Base-by-base conservation (phyloP, 1,140 invertebrate genomes). In the Trissolcus basalis region DNA sequence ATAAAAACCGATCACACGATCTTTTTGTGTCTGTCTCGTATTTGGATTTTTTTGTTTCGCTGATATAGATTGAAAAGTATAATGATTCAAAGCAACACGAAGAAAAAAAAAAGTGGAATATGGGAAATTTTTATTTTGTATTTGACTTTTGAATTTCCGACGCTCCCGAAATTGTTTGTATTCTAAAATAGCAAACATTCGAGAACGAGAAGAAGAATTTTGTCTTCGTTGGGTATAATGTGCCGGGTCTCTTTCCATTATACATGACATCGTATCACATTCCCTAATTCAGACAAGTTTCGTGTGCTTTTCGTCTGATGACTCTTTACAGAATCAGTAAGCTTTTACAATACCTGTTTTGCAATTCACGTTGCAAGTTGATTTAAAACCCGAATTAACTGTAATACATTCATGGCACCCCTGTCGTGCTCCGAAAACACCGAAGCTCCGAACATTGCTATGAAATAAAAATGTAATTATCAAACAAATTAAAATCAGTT, bases 391-490 rank as follows among this genome's bases (percentile, higher is more conserved):
- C 19, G 61, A 67, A 67, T 67, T 71, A 63, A 71, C 45, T 41
- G 27, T 60, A 77, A 77, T 71, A 67, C 59, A 77, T 77, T 65
- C 74, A 67, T 71, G 49, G 14, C 41, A 50, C 41, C 60, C 58
- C 59, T 65, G 43, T 61, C 47, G 19, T 6, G 6, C 19, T 27
- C 6, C 6, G 19, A 27, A n/a, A 27, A 27, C 19, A 27, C 19
- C 19, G 2, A 27, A 27, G 6, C 19, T 27, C 19, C 19, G 6
- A 27, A 6, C 1, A 27, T 6, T 27, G 19, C 6, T 27, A 27
- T 1, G n/a, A n/a, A 3, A 27, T 6, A 27, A 27, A 27, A 27
- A 3, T 27, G 1, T 6, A 27, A 27, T 27, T 27, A 3, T 6
- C 19, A 27, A 27, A 27, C 19, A 27, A 27, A 3, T 6, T 3